phyloP scores from a whole-genome alignment of 2,113 vertebrate species.

The Chinchilla lanigera region DNA sequence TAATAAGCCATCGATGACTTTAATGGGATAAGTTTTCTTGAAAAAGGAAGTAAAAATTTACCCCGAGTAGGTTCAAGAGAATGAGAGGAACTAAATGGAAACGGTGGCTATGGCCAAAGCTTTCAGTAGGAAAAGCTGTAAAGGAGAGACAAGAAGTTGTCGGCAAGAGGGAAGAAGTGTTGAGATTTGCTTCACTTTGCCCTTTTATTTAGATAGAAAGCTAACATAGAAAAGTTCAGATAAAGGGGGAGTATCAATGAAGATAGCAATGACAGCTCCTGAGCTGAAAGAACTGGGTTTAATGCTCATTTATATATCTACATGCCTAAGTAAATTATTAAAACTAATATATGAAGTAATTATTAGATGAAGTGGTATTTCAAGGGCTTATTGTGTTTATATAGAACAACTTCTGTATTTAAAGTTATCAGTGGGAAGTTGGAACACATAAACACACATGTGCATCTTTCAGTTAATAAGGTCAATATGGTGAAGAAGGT shows the following conservation, averaged over 20 bases:
- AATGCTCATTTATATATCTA: background rate
- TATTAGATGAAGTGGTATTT: background rate
- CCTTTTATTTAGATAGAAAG: background rate
- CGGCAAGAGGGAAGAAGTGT: background rate
- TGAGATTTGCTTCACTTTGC: background rate
- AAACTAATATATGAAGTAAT: background rate
- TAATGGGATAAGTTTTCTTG: too few relatives aligned
- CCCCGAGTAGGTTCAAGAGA: background rate
- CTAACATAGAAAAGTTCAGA: background rate
- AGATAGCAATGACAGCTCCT: background rate
- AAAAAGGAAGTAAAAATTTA: background rate
- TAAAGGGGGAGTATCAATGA: background rate
- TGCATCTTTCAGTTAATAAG: background rate
- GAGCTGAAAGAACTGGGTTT: background rate
- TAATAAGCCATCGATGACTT: background rate
- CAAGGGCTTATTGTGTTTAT: background rate
- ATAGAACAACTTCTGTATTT: background rate
- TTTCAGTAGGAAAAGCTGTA: background rate
- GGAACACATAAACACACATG: background rate
- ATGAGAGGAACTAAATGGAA: too few relatives aligned
- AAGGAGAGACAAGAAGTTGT: background rate
- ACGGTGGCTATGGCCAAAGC: rapidly evolving
- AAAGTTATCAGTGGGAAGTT: background rate
- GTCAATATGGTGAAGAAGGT: background rate
- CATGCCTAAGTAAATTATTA: background rate